Conservation (phyloP, 2,113 vertebrate species). For the Tragelaphus buxtoni region DNA sequence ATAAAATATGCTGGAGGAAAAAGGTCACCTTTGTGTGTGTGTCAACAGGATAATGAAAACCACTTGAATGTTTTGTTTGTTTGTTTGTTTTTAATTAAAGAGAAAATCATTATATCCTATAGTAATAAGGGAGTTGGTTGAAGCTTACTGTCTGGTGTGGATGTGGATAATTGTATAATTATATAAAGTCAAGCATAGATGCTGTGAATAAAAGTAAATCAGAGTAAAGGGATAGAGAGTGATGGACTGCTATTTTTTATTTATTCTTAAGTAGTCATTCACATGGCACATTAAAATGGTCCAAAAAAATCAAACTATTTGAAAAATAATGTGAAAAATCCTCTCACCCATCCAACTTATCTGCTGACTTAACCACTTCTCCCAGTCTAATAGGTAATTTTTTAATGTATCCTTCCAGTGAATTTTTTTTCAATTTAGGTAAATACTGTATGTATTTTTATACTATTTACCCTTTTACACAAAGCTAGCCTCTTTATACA, state of each 20-base stretch:
- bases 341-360: background rate
- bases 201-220: background rate
- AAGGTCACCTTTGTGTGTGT: background rate
- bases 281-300: background rate
- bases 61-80: background rate
- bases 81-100: constrained; percentile 8
- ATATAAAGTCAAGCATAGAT: background rate
- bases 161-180: background rate
- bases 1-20: constrained; percentile 3
- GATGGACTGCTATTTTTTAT: background rate
- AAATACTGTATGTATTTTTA: background rate
- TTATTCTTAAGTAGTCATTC: background rate
- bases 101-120: background rate
- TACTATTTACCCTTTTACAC: background rate
- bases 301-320: background rate
- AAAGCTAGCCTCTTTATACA: background rate
- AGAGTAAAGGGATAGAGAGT: background rate
- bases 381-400: background rate
- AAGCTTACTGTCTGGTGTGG: background rate
- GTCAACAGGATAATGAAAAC: background rate
- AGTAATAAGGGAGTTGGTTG: background rate
- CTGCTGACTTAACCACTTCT: background rate
- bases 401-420: background rate
- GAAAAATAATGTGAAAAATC: background rate
- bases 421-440: background rate